phyloP scores from a whole-genome alignment of 2,113 vertebrate species.

The Hyaena hyaena region DNA sequence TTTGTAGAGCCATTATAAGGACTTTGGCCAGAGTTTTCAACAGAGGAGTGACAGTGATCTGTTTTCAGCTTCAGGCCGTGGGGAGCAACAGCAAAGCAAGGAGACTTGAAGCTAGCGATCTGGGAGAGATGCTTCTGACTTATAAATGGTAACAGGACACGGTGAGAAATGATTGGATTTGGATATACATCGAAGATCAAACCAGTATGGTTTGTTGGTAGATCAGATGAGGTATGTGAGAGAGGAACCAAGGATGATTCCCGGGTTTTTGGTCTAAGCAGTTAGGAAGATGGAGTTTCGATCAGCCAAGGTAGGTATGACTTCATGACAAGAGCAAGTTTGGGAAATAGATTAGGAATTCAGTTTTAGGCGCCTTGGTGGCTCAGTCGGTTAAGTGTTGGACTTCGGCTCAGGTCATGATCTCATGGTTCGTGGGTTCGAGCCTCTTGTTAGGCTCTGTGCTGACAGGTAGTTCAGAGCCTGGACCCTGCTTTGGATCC shows the following conservation, averaged over 20 bases:
- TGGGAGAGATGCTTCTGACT: constrained; percentile 1
- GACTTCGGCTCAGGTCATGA: too few relatives aligned
- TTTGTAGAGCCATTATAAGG: neutral
- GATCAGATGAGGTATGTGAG: neutral
- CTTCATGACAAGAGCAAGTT: neutral
- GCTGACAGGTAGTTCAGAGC: too few relatives aligned
- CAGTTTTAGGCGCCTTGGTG: neutral
- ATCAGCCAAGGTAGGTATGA: neutral
- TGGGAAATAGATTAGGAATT: neutral
- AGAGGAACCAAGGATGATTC: neutral
- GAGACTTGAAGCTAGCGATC: constrained; percentile 39
- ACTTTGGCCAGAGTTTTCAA: constrained; percentile 37
- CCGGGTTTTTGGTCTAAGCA: constrained; percentile 37
- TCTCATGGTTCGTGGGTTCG: too few relatives aligned
- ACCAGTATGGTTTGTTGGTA: constrained; percentile 21
- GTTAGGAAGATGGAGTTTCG: constrained; percentile 14
- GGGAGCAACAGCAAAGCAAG: neutral
- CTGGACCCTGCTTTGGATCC: too few relatives aligned
- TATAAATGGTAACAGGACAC: constrained; percentile 14
- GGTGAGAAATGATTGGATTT: constrained; percentile 20
- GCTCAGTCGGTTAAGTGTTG: too few relatives aligned
- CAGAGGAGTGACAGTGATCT: neutral
- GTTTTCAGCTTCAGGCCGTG: constrained; percentile 44
- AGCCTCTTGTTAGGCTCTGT: too few relatives aligned
- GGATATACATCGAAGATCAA: constrained; percentile 31